These are phyloP conservation scores for Acanthisitta chloris DNA, from an alignment of 2,113 vertebrate species.

Conservation along the genomic window DNA sequence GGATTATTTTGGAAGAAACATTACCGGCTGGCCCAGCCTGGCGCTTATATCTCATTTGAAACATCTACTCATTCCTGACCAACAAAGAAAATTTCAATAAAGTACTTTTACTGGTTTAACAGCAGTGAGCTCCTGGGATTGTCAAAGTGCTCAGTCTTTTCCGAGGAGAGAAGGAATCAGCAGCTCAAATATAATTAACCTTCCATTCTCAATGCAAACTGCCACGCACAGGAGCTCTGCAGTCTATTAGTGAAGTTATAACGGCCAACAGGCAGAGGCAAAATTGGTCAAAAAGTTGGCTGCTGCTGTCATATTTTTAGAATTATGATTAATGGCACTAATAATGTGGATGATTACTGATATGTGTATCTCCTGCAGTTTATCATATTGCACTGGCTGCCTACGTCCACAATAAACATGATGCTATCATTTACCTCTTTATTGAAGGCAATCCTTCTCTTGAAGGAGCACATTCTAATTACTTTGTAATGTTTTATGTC, in stretches of 20 bases:
- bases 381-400: conserved; percentile 87
- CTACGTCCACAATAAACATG: conserved; percentile 89
- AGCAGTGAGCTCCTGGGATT: conserved; percentile 77
- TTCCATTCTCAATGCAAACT: conserved; percentile 89
- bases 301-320: conserved; percentile 84
- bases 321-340: conserved; percentile 93
- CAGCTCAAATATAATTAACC: conserved; percentile 96
- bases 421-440: conserved; percentile 89
- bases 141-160: conserved; percentile 81
- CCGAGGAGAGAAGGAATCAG: conserved; percentile 83
- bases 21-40: conserved; percentile 73
- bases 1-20: conserved; percentile 73
- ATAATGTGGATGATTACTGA: conserved; percentile 91
- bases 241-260: conserved; percentile 83
- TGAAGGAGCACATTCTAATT: conserved; percentile 84
- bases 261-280: conserved; percentile 82
- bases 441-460: conserved; percentile 84
- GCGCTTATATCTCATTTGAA: conserved; percentile 76
- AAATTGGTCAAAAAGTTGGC: conserved; percentile 84
- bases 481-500: conserved; percentile 88
- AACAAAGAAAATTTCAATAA: conserved; percentile 87
- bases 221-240: conserved; percentile 79
- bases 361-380: conserved; percentile 86
- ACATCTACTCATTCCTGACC: conserved; percentile 85
- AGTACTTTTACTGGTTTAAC: conserved; percentile 82